Evolutionary conservation across 37 sponge, comb jelly and placozoan genomes (phyloP), one percentile per base, ranked within the genome.

Genomic region (Eunapius fragilis): DNA sequence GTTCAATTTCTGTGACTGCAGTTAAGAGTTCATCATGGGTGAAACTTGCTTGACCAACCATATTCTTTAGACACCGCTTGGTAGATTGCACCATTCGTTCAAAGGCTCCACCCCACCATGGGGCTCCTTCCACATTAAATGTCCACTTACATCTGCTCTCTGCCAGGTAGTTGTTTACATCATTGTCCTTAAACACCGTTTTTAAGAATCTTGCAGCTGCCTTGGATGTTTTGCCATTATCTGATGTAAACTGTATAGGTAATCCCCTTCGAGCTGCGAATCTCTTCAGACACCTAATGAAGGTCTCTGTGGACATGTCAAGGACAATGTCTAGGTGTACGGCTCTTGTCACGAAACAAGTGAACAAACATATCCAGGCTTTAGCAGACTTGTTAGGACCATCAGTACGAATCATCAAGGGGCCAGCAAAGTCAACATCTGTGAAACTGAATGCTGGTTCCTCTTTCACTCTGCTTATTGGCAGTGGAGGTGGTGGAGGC

Each of bases 1-100:
- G 31, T 33, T 86, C 87, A 86, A 86, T 72, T 25, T 79, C 87
- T 1, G 37, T 27, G 19, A 85, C 24, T 25, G 79, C 79, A 34
- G 86, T 85, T 9, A 78, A 2, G 30, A 85, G 73, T 78, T 85
- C 86, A 78, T 85, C 86, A 70, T 68, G n/a, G 6, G 86, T 27
- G 58, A 85, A 36, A n/a, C n/a, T n/a, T n/a, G n/a, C n/a, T n/a
- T n/a, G n/a, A n/a, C n/a, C n/a, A n/a, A n/a, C n/a, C n/a, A n/a
- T n/a, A n/a, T n/a, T n/a, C n/a, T n/a, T n/a, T n/a, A n/a, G n/a
- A n/a, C n/a, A n/a, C n/a, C 81, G 81, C 27, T 87, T 80, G 6
- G 81, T 80, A 9, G 81, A 87, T 37, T 33, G 35, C n/a, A 87
- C 75, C 26, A 87, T 41, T 50, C 79, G 36, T 41, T 41, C 41